Evolutionary conservation across 2,797 vertebrate genomes (phyloP).

Genomic region (Nannoperca obscura): DNA sequence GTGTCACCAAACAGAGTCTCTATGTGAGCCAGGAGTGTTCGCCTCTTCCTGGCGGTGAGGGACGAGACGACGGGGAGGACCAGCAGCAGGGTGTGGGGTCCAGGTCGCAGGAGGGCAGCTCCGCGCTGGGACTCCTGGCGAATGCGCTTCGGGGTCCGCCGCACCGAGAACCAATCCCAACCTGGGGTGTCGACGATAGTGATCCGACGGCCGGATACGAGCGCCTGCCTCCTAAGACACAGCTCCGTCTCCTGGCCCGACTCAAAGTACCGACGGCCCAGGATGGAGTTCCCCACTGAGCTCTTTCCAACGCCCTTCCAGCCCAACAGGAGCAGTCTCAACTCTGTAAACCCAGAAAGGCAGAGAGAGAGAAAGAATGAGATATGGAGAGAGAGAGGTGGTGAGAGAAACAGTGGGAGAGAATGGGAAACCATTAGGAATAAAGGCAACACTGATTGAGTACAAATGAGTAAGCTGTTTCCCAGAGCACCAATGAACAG

Average conservation of each 20-base stretch:
- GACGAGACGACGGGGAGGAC: conserved; percentile 85
- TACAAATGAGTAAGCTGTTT: conserved; percentile 37
- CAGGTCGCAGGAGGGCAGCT: conserved; percentile 82
- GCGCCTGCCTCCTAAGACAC: conserved; percentile 81
- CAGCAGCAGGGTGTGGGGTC: conserved; percentile 85
- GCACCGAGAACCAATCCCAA: conserved; percentile 87
- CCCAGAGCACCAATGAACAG: conserved; percentile 12
- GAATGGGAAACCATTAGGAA: background rate
- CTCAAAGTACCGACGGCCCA: conserved; percentile 83
- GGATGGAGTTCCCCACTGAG: conserved; percentile 85
- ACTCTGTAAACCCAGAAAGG: conserved; percentile 65
- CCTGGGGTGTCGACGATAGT: conserved; percentile 87
- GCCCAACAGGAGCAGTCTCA: conserved; percentile 83
- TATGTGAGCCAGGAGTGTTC: conserved; percentile 83
- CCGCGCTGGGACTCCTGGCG: conserved; percentile 84
- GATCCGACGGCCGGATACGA: conserved; percentile 82
- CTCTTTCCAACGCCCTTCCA: conserved; percentile 88
- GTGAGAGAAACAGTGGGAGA: background rate
- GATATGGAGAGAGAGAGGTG: background rate
- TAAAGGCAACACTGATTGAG: conserved; percentile 13
- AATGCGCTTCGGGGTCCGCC: conserved; percentile 80
- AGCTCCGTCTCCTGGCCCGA: conserved; percentile 83
- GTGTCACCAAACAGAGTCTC: conserved; percentile 84
- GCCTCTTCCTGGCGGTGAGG: conserved; percentile 83
- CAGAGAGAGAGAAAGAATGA: conserved; percentile 4